Conservation (phyloP, 1,140 invertebrate genomes). For the Apis dorsata region DNA sequence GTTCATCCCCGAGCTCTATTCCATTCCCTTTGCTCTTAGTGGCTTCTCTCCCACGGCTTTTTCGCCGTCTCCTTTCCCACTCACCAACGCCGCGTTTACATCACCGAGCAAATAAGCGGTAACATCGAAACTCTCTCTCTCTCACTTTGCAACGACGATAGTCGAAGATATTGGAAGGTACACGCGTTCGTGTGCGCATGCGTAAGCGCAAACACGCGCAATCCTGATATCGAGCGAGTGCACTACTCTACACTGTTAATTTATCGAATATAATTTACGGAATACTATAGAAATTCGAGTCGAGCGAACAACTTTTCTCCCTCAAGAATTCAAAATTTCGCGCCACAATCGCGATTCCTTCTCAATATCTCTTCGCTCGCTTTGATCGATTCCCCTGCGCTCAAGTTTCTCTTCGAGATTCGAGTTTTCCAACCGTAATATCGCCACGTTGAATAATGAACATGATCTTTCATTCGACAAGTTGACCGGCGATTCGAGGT, state of each 20-base stretch:
- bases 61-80: not conserved
- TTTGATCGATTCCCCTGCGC: too few species aligned
- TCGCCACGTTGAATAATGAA: too few species aligned
- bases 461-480: too few species aligned
- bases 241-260: too few species aligned
- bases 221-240: not conserved
- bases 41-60: not conserved
- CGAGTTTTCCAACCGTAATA: too few species aligned
- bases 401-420: too few species aligned
- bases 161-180: constrained; percentile 40
- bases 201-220: not conserved
- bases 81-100: constrained; percentile 49
- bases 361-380: too few species aligned
- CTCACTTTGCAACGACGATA: constrained; percentile 29
- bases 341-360: not conserved
- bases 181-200: not conserved
- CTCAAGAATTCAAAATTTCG: not conserved
- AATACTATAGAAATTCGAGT: constrained; percentile 67
- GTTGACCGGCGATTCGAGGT: too few species aligned
- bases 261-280: constrained; percentile 64
- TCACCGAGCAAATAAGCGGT: constrained; percentile 66
- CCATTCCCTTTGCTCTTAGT: constrained; percentile 17
- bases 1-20: constrained; percentile 52
- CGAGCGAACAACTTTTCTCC: constrained; percentile 34
- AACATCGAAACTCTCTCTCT: constrained; percentile 45